phyloP scores from a whole-genome alignment of 2,888 invertebrate species.

The Noctua janthina region DNA sequence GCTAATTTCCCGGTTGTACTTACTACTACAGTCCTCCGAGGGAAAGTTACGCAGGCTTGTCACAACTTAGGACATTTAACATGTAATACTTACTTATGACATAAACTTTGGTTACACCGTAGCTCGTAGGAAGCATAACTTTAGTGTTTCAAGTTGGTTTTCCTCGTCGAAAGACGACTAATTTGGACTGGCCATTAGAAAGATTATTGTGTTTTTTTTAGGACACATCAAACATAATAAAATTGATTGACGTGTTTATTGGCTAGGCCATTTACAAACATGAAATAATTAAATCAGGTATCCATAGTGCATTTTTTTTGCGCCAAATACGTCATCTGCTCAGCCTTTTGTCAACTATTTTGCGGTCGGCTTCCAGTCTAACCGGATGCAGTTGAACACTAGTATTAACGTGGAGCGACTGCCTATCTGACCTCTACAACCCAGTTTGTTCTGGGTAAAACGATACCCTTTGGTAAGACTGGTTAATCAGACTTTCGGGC shows the following conservation, averaged over 20 bases:
- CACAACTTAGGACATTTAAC: constrained; percentile 50
- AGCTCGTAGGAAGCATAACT: not conserved
- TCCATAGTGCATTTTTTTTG: not conserved
- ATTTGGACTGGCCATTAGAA: not conserved
- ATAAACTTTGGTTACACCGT: constrained; percentile 37
- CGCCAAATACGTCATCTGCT: not conserved
- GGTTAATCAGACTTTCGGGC: too few species aligned
- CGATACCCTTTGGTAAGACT: too few species aligned
- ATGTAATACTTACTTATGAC: constrained; percentile 47
- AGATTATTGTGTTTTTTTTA: not conserved
- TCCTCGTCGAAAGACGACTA: not conserved
- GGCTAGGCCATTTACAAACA: not conserved
- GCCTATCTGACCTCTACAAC: too few species aligned
- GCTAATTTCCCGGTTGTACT: constrained; percentile 38
- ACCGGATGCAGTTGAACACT: too few species aligned
- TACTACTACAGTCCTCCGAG: not conserved
- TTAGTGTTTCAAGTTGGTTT: constrained; percentile 14
- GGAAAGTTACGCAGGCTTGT: constrained; percentile 49
- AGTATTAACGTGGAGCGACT: too few species aligned
- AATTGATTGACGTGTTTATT: constrained; percentile 10
- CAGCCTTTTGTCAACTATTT: too few species aligned
- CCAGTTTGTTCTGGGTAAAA: too few species aligned
- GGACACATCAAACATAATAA: not conserved
- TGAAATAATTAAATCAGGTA: not conserved
- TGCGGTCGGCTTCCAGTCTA: too few species aligned